Base-by-base conservation (phyloP, 2,888 invertebrate species). In the Uloborus plumipes region DNA sequence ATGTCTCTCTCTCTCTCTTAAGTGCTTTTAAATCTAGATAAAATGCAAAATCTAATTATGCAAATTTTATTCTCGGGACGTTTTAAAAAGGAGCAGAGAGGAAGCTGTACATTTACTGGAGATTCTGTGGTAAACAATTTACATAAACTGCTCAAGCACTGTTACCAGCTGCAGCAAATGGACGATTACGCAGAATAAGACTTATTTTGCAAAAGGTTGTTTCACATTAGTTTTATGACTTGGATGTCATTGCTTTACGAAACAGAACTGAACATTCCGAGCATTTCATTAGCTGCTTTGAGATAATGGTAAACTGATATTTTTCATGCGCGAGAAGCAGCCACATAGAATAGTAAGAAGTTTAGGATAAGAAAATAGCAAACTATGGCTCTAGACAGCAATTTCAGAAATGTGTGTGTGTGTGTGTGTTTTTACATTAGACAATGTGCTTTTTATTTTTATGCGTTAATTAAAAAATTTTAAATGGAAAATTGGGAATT, bases 21-120 rank as follows among this genome's bases (percentile, higher is more conserved):
- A 78, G 77, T 78, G 77, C 77, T 78, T 78, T 78, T 78, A 78
- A 78, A 78, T 78, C 70, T 65, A 65, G 77, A 78, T 78, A 71
- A 78, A 78, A 78, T 71, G 26, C 65, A 55, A 70, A 78, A 78
- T 78, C 77, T 78, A 78, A 78, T 78, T 78, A 78, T 78, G 77
- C 50, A 78, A 65, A 78, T 78, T 78, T 78, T 78, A 78, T 78
- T 78, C 77, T 64, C 66, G 61, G 70, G 64, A 70, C 71, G 70
- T 70, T 66, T 65, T 78, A 78, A 78, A 65, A 66, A 18, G 55
- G 18, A 18, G n/a, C n/a, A 55, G 55, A 55, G 20, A 55, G n/a
- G n/a, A 55, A 55, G 55, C 55, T n/a, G 15, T 55, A 14, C 39
- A 31, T 61, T 55, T 14, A 16, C 39, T 20, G 26, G 67, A 51